Evolutionary conservation across 2,797 vertebrate genomes (phyloP), one percentile per base, ranked within the genome.

Genomic region (Glossophaga mutica): DNA sequence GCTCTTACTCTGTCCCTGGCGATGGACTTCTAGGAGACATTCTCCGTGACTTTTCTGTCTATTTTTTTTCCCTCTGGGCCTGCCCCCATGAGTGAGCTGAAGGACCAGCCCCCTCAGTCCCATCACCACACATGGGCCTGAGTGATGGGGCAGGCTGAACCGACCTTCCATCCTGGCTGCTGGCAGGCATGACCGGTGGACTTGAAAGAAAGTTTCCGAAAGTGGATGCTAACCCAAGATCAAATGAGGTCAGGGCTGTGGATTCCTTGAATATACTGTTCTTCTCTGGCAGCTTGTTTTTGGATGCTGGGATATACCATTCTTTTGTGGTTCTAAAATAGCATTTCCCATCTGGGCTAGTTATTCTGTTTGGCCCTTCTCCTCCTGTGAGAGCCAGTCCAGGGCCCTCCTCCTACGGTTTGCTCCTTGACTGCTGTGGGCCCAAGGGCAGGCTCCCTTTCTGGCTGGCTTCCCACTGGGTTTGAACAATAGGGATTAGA

Each of bases 231-330:
- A 84, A 87, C 46, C 19, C 32, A 88, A 95, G 91, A 81, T 90
- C 82, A 96, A 73, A 74, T 37, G n/a, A 87, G 57, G 87, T 73
- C 89, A 94, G 74, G 14, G 26, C 26, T 71, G 34, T 74, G 82
- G 82, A 79, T 88, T 95, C 62, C 65, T 76, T 84, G 87, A 79
- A 84, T 81, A 90, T 57, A 67, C n/a, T 52, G 10, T 92, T 93
- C n/a, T 91, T 89, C 85, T 46, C 42, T 37, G 48, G 52, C 37
- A 82, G 57, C 48, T 74, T 87, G 86, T 84, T n/a, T 42, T 48
- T 29, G 59, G 52, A n/a, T 34, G 44, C 57, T 67, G 84, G 83
- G 79, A 90, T 73, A 91, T 34, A 52, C 24, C 46, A 39, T 88
- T 94, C 37, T 86, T 89, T 82, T 50, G 42, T 34, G 92, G 26